phyloP scores from a whole-genome alignment of 2,113 vertebrate genomes.

The Telmatochromis brichardi region DNA sequence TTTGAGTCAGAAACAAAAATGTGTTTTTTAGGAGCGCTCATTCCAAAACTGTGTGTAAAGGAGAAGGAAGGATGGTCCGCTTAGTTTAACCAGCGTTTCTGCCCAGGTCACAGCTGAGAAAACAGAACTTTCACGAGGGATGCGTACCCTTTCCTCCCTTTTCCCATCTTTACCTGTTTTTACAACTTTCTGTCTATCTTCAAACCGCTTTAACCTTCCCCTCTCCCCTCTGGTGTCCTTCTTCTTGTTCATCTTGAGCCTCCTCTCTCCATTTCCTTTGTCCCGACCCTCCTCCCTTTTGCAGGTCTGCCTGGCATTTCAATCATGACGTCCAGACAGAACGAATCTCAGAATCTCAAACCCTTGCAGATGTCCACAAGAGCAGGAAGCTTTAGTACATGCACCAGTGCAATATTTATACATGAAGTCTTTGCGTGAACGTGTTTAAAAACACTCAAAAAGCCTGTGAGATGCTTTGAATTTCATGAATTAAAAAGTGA shows the following conservation, averaged over 20 bases:
- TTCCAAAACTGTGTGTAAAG: neutral
- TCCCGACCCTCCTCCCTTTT: conserved; percentile 21
- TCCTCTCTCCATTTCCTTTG: conserved; percentile 20
- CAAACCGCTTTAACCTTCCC: neutral
- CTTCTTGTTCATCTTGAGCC: neutral
- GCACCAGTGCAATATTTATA: neutral
- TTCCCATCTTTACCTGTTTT: conserved; percentile 4
- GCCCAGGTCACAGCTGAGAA: conserved; percentile 42
- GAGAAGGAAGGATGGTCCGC: neutral
- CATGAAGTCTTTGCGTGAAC: neutral
- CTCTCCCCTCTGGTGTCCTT: neutral
- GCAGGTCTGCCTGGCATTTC: conserved; percentile 46
- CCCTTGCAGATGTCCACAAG: neutral
- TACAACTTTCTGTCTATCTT: neutral
- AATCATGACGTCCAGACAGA: conserved; percentile 23
- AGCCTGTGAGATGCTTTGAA: neutral
- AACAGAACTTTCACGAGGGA: conserved; percentile 48
- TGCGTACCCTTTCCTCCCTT: neutral
- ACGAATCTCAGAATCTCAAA: conserved; percentile 9
- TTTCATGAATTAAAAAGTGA: neutral
- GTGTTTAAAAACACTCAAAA: neutral
- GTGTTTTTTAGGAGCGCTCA: neutral
- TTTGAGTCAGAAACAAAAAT: conserved; percentile 47
- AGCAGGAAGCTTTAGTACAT: neutral
- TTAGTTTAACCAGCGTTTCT: neutral